These are phyloP conservation scores for Paramormyrops hopkinsi DNA, from an alignment of 2,797 vertebrate species.

Conservation along the genomic window DNA sequence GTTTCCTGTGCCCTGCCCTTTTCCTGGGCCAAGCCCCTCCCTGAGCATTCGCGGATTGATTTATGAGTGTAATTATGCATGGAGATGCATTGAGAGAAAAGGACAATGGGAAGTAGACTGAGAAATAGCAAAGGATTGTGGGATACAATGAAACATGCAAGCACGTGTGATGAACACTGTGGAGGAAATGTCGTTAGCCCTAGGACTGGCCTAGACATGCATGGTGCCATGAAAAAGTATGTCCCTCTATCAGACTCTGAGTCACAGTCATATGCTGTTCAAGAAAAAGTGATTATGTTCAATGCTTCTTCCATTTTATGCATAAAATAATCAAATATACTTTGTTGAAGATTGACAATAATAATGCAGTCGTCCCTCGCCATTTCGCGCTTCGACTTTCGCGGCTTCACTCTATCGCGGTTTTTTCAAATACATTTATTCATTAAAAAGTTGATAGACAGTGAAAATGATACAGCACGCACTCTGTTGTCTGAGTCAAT, in stretches of 20 bases:
- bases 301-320: background rate
- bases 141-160: background rate
- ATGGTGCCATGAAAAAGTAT: background rate
- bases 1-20: background rate
- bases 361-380: background rate
- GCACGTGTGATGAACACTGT: background rate
- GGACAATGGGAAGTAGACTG: background rate
- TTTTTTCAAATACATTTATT: too few species aligned
- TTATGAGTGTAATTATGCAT: conserved; percentile 23
- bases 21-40: background rate
- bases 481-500: too few species aligned
- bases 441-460: too few species aligned
- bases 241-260: background rate
- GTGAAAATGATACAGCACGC: too few species aligned
- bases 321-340: background rate
- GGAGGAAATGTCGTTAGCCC: background rate
- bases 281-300: background rate
- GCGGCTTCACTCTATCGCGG: too few species aligned
- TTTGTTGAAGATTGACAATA: background rate
- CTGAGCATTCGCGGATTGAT: background rate
- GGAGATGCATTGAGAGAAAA: background rate
- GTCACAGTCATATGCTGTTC: background rate
- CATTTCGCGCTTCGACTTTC: too few species aligned
- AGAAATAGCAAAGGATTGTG: background rate
- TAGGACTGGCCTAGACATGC: background rate